Conservation (phyloP, 2,113 vertebrate genomes). For the Toxotes jaculatrix region DNA sequence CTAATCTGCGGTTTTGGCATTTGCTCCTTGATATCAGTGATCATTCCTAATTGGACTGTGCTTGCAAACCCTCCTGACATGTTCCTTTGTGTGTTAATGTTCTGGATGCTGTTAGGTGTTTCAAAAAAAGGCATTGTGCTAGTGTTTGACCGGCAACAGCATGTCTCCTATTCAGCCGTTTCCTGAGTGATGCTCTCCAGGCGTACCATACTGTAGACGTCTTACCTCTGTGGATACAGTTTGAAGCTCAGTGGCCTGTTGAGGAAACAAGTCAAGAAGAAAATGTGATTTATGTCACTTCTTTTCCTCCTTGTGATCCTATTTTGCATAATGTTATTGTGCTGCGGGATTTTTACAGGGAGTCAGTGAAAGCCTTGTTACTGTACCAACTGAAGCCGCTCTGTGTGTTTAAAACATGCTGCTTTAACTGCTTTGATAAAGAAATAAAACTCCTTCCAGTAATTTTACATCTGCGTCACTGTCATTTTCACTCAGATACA, state of each 20-base stretch:
- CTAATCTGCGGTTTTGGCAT: conserved; percentile 32
- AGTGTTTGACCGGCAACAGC: conserved; percentile 59
- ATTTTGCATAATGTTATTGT: conserved; percentile 69
- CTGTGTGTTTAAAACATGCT: conserved; percentile 76
- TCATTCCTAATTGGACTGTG: conserved; percentile 54
- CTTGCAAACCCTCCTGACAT: conserved; percentile 51
- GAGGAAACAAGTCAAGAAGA: conserved; percentile 36
- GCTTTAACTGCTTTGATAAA: conserved; percentile 82
- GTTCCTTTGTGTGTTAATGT: conserved; percentile 66
- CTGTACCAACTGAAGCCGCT: conserved; percentile 69
- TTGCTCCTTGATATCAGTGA: conserved; percentile 51
- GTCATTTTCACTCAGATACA: neutral
- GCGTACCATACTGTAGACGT: conserved; percentile 44
- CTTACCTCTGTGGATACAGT: conserved; percentile 48
- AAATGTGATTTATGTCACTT: conserved; percentile 37
- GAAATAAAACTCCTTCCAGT: conserved; percentile 81
- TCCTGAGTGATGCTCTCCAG: conserved; percentile 30
- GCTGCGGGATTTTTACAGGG: conserved; percentile 63
- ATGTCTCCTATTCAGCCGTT: conserved; percentile 48
- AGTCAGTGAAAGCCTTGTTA: conserved; percentile 66
- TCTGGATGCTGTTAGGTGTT: conserved; percentile 69
- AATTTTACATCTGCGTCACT: conserved; percentile 16
- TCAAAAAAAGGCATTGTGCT: conserved; percentile 43
- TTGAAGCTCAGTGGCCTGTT: conserved; percentile 56
- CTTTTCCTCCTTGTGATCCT: conserved; percentile 47